Evolutionary conservation across 64 coral and sea anemone species (phyloP), one percentile per base, ranked within the genome.

Genomic region (Pachyseris speciosa): DNA sequence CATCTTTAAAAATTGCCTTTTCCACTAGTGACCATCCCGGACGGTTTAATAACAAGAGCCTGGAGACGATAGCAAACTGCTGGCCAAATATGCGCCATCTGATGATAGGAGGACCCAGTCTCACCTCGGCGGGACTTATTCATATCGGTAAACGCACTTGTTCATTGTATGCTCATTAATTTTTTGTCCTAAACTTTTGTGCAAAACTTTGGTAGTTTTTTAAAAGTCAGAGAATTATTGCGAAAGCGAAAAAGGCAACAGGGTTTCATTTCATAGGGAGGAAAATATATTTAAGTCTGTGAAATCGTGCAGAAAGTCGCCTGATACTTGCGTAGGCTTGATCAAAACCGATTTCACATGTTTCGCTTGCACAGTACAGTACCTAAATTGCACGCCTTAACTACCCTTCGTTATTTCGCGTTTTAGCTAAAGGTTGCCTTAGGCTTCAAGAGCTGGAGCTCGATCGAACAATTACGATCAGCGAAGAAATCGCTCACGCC

Each of bases 11-110:
- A 25, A 25, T 7, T 17, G 24, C 3, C 27, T 83, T 88, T 42
- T 61, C 72, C 50, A 39, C 43, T 33, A 96, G 95, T 80, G 78
- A 90, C 25, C 95, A 90, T 8, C 86, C 95, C 10, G 83, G 69
- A 24, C 44, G 95, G 49, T 96, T 96, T 22, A 96, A 96, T 64
- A 91, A 96, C 95, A 93, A 88, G 75, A 96, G 95, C 34, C 68
- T 91, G 65, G 91, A 96, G 63, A 93, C 86, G 34, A 96, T 96
- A 40, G 64, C 91, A 37, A 96, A 93, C 91, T 93, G 91, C 72
- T 96, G 95, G 95, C 95, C 95, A 52, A 81, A 80, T 51, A 36
- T 96, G 85, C 78, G 86, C 2, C 76, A 74, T 12, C 72, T 96
- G 51, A 84, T 91, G 13, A 47, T 93, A 37, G 95, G 95, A 5